Base-by-base conservation (phyloP, 1,140 invertebrate genomes). In the Halyomorpha halys region DNA sequence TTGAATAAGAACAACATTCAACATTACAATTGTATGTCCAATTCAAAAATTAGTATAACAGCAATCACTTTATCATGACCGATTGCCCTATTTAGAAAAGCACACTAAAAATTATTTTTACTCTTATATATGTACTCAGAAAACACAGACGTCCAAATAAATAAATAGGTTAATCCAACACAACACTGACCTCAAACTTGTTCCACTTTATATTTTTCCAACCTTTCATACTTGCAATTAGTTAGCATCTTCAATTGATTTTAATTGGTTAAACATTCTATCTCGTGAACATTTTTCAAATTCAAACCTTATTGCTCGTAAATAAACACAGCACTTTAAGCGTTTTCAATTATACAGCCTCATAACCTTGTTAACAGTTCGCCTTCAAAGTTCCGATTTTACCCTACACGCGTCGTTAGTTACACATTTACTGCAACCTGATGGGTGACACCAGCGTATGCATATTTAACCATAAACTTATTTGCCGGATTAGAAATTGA, bases 131-230 rank as follows among this genome's bases (percentile, higher is more conserved):
- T 56, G 23, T 23, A 56, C 53, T 23, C 53, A 56, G 53, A 21
- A 56, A 23, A 25, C 23, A 56, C 53, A 23, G 14, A 56, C 18
- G 53, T 21, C 53, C 53, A 56, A 63, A 27, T 53, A 63, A 63
- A 63, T 63, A 63, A 63, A 63, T 63, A 63, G 62, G 62, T 63
- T 63, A 63, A 63, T 63, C 62, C 62, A 63, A 63, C 62, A 63
- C 62, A 63, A 63, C 62, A 63, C 62, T 63, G 62, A 63, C 62
- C 62, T 63, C 62, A 63, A 63, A 63, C 53, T 56, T 56, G 53
- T 56, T 56, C 53, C 53, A 56, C 53, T 56, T 56, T 23, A 56
- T 56, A 56, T 56, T 56, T 56, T 25, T 9, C 34, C 34, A 39
- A 39, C 34, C 34, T 39, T 39, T 39, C 34, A 39, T 39, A 11